These are phyloP conservation scores for Carcina quercana DNA, from an alignment of 2,888 invertebrate genomes.

Conservation along the genomic window DNA sequence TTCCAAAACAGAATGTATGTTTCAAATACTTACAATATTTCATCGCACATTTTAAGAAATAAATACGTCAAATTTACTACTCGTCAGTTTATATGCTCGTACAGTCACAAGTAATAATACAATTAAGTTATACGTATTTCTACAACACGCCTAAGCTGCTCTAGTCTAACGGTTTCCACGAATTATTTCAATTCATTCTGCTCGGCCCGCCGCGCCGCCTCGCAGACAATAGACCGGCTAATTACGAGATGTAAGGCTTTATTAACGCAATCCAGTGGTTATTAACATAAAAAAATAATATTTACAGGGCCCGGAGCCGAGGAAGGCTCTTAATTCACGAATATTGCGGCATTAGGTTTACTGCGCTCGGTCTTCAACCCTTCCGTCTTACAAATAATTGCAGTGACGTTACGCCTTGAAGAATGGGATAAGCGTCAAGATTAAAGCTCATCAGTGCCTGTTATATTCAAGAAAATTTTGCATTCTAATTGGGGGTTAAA, in stretches of 20 bases:
- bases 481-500: constrained; percentile 49
- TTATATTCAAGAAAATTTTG: constrained; percentile 51
- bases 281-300: constrained; percentile 75
- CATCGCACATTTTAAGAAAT: too few species aligned
- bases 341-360: constrained; percentile 66
- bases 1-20: too few species aligned
- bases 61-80: too few species aligned
- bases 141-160: constrained; percentile 23
- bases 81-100: too few species aligned
- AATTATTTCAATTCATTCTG: constrained; percentile 51
- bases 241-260: constrained; percentile 72
- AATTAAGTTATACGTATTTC: constrained; percentile 23
- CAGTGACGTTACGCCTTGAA: constrained; percentile 59
- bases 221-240: constrained; percentile 57
- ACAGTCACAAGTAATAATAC: too few species aligned
- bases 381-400: constrained; percentile 67
- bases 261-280: constrained; percentile 69
- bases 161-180: constrained; percentile 30
- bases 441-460: constrained; percentile 61
- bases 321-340: constrained; percentile 66
- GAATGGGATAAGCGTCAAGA: constrained; percentile 60
- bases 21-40: too few species aligned
- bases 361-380: constrained; percentile 53
- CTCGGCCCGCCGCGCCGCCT: constrained; percentile 44
- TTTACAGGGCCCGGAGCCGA: constrained; percentile 53